Percentiles rank a stretch among this genome's conserved stretches.
Evolutionary conservation across 2,113 vertebrate genomes (phyloP).

Genomic region (Gymnorhina tibicen): DNA sequence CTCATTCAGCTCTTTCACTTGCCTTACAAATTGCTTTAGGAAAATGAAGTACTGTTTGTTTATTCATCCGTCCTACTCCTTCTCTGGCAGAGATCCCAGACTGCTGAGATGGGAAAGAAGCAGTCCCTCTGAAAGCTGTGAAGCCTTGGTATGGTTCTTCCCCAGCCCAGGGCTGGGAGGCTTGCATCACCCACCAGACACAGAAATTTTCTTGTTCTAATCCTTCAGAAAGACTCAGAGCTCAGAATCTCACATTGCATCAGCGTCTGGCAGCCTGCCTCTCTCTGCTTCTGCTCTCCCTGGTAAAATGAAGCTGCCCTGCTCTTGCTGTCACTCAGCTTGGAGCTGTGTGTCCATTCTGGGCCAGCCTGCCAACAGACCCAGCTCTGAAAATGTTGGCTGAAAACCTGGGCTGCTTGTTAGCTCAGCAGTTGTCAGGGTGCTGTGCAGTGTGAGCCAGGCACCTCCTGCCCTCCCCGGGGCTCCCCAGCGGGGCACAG

Average conservation of each 20-base stretch:
- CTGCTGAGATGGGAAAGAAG: neutral
- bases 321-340: neutral
- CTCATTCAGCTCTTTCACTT: neutral
- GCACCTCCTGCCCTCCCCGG: neutral
- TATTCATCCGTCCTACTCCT: neutral
- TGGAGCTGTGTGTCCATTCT: fast-evolving
- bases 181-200: neutral
- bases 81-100: slow-evolving; percentile 14
- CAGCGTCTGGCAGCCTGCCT: neutral
- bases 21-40: neutral
- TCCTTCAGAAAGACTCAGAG: neutral
- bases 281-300: neutral
- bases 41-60: slow-evolving; percentile 28
- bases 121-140: neutral
- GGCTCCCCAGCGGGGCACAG: fast-evolving
- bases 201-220: neutral
- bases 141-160: neutral
- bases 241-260: neutral
- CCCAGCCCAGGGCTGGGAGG: neutral
- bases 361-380: neutral
- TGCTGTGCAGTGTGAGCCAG: fast-evolving
- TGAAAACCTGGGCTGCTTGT: neutral
- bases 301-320: neutral
- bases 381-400: neutral
- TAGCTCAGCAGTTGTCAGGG: fast-evolving